Conservation (phyloP, 2,888 invertebrate genomes). For the Liodrosophila aerea region DNA sequence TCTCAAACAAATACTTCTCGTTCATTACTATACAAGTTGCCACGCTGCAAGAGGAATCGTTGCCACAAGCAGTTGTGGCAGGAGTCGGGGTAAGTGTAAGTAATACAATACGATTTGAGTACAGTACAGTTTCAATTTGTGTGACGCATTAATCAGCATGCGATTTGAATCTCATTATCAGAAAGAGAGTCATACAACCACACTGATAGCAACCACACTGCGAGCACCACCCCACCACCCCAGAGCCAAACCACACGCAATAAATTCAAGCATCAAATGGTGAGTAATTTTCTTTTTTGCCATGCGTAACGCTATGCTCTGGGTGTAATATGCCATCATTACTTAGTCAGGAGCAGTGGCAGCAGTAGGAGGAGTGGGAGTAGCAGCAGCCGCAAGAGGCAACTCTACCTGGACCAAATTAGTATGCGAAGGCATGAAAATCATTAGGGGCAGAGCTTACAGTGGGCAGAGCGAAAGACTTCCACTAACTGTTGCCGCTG, state of each 20-base stretch:
- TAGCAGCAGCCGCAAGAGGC: slow-evolving; percentile 11
- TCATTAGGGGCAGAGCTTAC: slow-evolving; percentile 57
- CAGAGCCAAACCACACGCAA: slow-evolving; percentile 43
- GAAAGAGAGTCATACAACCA: neutral
- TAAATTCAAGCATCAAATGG: slow-evolving; percentile 73
- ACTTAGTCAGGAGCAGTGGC: neutral
- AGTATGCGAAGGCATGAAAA: slow-evolving; percentile 74
- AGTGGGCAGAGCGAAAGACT: slow-evolving; percentile 21
- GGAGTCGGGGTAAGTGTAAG: neutral
- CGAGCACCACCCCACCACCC: neutral
- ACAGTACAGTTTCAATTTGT: slow-evolving; percentile 68
- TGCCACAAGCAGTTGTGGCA: slow-evolving; percentile 30
- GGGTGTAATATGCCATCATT: slow-evolving; percentile 11
- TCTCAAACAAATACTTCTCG: no score
- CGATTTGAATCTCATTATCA: slow-evolving; percentile 76
- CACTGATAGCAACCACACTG: no score
- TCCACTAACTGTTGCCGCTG: slow-evolving; percentile 8
- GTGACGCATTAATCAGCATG: slow-evolving; percentile 69
- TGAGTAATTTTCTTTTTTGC: slow-evolving; percentile 59
- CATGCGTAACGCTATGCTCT: slow-evolving; percentile 7
- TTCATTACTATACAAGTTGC: no score
- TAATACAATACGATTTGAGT: slow-evolving; percentile 12
- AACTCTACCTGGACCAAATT: slow-evolving; percentile 55
- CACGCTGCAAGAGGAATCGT: neutral
- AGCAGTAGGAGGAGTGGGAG: neutral